Base-by-base conservation (phyloP, 1,140 invertebrate genomes). In the Acarapis woodi region DNA sequence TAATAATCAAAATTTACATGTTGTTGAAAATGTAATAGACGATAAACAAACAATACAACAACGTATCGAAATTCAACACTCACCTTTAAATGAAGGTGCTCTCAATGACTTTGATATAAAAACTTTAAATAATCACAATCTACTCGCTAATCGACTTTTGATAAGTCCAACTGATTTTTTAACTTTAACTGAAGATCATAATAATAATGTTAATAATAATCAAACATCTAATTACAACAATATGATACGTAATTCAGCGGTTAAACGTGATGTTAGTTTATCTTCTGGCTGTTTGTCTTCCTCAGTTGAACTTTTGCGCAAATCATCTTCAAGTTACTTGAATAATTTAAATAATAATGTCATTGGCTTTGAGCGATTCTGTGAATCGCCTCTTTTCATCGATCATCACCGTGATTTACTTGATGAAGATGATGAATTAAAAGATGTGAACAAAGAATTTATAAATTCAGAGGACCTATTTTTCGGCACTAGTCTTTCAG, bases 91-190 rank as follows among this genome's bases (percentile, higher is more conserved):
- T n/a, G n/a, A n/a, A n/a, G n/a, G n/a, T n/a, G n/a, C n/a, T n/a
- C n/a, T n/a, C n/a, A n/a, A n/a, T n/a, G n/a, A 19, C 6, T 20
- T 8, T 0, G 12, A 33, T 2, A 18, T 5, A 12, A 18, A 33
- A 4, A 12, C 12, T 19, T 20, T 19, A 10, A 4, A 18, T 19
- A 16, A 33, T 19, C 32, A 33, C n/a, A 12, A 33, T 33, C 19
- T 2, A n/a, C 12, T 14, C 16, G 24, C 35, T 38, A 28, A 40
- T 14, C 20, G 38, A 28, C 6, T 35, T 9, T 30, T 40, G 10
- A 34, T 40, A 2, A 35, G 32, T 20, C 38, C 38, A 20, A 40
- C 38, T 19, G 38, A 40, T 29, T 40, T 40, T 20, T 23, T 40
- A 6, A 28, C 31, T 3, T 20, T 40, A 10, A 22, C 32, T 3